phyloP scores from a whole-genome alignment of 2,888 invertebrate species.

The Harpagoxenus sublaevis region DNA sequence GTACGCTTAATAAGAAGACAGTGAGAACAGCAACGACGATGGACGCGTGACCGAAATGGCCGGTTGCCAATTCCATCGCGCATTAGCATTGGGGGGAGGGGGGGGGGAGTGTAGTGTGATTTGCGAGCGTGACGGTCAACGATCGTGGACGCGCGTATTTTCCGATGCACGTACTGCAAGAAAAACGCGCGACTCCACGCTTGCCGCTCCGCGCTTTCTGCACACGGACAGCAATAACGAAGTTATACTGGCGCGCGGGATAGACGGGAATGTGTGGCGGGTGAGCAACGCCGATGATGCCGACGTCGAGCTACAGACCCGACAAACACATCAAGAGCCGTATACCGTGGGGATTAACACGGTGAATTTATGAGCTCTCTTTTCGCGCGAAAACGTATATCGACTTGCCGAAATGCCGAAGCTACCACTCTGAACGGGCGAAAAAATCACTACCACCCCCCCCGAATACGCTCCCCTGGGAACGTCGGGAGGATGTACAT shows the following conservation, averaged over 20 bases:
- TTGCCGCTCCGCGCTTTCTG: constrained; percentile 13
- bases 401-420: constrained; percentile 63
- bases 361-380: constrained; percentile 75
- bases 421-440: neutral
- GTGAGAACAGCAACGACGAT: neutral
- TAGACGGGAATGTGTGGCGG: constrained; percentile 17
- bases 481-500: neutral
- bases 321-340: constrained; percentile 75
- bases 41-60: constrained; percentile 72
- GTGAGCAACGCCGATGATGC: constrained; percentile 58
- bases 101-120: constrained; percentile 82
- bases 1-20: constrained; percentile 2
- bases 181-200: constrained; percentile 49
- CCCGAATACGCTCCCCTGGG: neutral
- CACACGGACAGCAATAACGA: constrained; percentile 57
- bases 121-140: constrained; percentile 74
- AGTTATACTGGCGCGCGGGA: constrained; percentile 61
- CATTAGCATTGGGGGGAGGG: constrained; percentile 74
- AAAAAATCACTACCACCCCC: constrained; percentile 42
- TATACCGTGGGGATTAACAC: constrained; percentile 74
- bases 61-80: constrained; percentile 82
- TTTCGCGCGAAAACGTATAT: constrained; percentile 70
- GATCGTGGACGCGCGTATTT: constrained; percentile 58
- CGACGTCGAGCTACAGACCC: constrained; percentile 55
- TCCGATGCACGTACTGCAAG: constrained; percentile 54